Evolutionary conservation across 2,797 vertebrate genomes (phyloP).

Genomic region (Mus caroli): DNA sequence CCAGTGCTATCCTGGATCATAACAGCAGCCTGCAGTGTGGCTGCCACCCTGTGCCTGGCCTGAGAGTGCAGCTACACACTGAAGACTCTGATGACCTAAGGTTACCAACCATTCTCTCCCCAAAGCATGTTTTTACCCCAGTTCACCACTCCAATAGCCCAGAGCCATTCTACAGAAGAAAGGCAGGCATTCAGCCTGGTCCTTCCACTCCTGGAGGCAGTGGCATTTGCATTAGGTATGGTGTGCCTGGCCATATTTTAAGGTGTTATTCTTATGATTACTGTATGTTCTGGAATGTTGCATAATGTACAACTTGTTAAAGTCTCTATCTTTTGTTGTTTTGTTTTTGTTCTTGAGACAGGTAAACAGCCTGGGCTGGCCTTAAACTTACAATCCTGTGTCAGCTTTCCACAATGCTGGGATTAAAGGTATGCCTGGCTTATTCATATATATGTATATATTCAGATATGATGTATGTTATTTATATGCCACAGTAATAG

Average conservation of each 20-base stretch:
- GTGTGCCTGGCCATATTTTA: background rate
- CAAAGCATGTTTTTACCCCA: accelerated
- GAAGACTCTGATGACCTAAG: background rate
- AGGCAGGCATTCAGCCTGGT: background rate
- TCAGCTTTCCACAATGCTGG: background rate
- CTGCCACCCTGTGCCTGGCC: background rate
- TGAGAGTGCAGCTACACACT: background rate
- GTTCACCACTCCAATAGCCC: background rate
- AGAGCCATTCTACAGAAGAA: accelerated
- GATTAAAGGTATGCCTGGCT: background rate
- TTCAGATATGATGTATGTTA: background rate
- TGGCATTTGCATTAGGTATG: background rate
- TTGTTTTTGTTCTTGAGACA: background rate
- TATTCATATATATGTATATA: background rate
- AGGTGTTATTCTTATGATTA: background rate
- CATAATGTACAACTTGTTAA: background rate
- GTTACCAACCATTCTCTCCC: background rate
- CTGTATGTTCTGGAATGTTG: background rate
- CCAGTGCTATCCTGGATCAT: slow-evolving; percentile 69
- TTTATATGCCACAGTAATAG: background rate
- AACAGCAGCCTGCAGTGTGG: background rate
- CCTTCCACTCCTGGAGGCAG: too few species aligned
- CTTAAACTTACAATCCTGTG: background rate
- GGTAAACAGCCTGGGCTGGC: background rate
- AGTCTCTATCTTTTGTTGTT: background rate